Conservation (phyloP, 2,797 vertebrate species). For the Brotula barbata region DNA sequence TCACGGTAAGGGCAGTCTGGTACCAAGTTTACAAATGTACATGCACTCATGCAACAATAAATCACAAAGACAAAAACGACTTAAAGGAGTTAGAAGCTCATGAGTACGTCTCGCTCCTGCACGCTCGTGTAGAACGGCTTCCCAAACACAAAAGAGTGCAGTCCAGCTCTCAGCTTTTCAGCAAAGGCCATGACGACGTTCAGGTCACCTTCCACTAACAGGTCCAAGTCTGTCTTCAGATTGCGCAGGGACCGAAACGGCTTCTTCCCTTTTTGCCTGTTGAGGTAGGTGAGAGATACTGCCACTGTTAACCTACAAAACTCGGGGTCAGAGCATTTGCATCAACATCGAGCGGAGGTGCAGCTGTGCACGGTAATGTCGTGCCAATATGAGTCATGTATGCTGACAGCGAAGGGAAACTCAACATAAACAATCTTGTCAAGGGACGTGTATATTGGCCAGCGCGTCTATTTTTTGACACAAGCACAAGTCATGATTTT, state of each 20-base stretch:
- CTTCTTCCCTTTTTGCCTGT: conserved; percentile 95
- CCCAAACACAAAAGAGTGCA: conserved; percentile 95
- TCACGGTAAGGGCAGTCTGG: background rate
- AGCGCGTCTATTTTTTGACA: no score
- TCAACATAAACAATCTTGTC: conserved; percentile 55
- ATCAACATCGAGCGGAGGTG: conserved; percentile 46
- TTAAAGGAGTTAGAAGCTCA: conserved; percentile 84
- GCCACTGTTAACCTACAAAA: conserved; percentile 14
- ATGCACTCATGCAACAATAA: conserved; percentile 27
- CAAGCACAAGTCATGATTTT: no score
- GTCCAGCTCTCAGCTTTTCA: conserved; percentile 94
- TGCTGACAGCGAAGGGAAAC: conserved; percentile 44
- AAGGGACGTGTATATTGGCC: conserved; percentile 56
- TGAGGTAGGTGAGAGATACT: conserved; percentile 24
- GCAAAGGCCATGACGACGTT: conserved; percentile 96
- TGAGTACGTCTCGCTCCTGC: conserved; percentile 92
- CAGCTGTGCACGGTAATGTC: conserved; percentile 46
- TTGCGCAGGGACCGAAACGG: conserved; percentile 91
- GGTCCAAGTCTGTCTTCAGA: conserved; percentile 92
- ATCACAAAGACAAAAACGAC: background rate
- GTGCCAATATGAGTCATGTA: conserved; percentile 62
- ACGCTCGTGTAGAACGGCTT: conserved; percentile 93
- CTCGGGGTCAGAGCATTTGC: conserved; percentile 38
- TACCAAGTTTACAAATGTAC: background rate
- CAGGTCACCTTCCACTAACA: conserved; percentile 93